Evolutionary conservation across 2,888 invertebrate genomes (phyloP).

Genomic region (Lobophora halterata): DNA sequence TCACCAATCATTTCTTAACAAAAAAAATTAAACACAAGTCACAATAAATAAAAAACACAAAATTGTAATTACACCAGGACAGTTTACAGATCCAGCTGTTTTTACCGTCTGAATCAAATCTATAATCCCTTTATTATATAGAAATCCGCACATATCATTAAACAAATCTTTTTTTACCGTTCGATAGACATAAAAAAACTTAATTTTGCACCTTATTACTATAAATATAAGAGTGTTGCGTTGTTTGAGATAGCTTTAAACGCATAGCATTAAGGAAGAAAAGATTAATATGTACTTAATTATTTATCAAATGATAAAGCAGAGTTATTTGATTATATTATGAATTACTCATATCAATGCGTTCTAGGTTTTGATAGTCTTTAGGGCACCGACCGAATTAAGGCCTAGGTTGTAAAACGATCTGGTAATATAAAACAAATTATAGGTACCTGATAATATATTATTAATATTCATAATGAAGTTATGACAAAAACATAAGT

Average conservation of each 20-base stretch:
- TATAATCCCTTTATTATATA: conserved; percentile 9
- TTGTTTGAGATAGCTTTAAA: not conserved
- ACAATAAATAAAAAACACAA: conserved; percentile 4
- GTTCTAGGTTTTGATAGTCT: too few relatives aligned
- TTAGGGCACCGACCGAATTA: too few relatives aligned
- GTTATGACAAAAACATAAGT: too few relatives aligned
- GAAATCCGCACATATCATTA: conserved; percentile 2
- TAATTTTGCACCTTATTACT: conserved; percentile 6
- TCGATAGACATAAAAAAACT: not conserved
- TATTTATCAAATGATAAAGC: conserved; percentile 13
- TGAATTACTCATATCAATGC: too few relatives aligned
- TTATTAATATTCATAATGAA: too few relatives aligned
- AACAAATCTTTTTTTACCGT: conserved; percentile 1
- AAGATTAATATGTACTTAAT: conserved; percentile 8
- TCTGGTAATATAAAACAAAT: too few relatives aligned
- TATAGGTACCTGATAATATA: too few relatives aligned
- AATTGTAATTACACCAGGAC: conserved; percentile 10
- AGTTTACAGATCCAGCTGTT: conserved; percentile 20
- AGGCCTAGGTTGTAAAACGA: too few relatives aligned
- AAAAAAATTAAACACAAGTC: conserved; percentile 5
- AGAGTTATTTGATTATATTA: conserved; percentile 5
- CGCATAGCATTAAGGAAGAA: conserved; percentile 15
- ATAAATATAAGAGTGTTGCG: not conserved
- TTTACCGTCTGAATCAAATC: conserved; percentile 13
- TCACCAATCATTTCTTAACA: conserved; percentile 14